phyloP scores from a whole-genome alignment of 2,888 invertebrate genomes.

The Acrobeloides nanus region DNA sequence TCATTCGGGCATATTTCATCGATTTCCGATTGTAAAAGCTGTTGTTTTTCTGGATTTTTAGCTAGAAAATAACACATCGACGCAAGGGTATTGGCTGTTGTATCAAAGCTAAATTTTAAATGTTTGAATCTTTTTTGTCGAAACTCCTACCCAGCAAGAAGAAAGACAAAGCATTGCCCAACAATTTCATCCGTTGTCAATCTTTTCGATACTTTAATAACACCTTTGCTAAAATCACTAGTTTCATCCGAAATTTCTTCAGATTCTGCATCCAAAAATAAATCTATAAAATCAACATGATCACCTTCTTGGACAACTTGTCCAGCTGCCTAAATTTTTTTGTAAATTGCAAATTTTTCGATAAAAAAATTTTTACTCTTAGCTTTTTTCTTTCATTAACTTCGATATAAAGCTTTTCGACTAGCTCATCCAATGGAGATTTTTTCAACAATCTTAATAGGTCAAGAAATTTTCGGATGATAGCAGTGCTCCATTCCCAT shows the following conservation, averaged over 20 bases:
- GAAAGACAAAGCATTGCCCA: too few relatives aligned
- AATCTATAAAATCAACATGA: constrained; percentile 32
- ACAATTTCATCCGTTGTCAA: constrained; percentile 8
- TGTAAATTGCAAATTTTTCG: background rate
- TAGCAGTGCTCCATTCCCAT: background rate
- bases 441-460: too few relatives aligned
- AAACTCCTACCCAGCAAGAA: too few relatives aligned
- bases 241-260: constrained; percentile 15
- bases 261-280: constrained; percentile 31
- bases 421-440: constrained; percentile 5
- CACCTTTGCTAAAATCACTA: constrained; percentile 1
- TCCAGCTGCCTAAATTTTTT: constrained; percentile 7
- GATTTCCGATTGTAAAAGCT: constrained; percentile 11
- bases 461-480: too few relatives aligned
- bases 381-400: constrained; percentile 13
- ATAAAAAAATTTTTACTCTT: constrained; percentile 8
- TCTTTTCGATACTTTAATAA: constrained; percentile 8
- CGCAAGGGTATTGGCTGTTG: constrained; percentile 57
- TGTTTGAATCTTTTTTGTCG: too few relatives aligned
- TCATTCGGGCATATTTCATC: constrained; percentile 10
- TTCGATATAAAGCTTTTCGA: constrained; percentile 8
- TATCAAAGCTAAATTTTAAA: constrained; percentile 54
- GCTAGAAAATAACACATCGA: constrained; percentile 38
- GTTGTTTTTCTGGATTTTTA: constrained; percentile 22
- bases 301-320: background rate